Base-by-base conservation (phyloP, 1,140 invertebrate genomes). In the Microplitis mediator region DNA sequence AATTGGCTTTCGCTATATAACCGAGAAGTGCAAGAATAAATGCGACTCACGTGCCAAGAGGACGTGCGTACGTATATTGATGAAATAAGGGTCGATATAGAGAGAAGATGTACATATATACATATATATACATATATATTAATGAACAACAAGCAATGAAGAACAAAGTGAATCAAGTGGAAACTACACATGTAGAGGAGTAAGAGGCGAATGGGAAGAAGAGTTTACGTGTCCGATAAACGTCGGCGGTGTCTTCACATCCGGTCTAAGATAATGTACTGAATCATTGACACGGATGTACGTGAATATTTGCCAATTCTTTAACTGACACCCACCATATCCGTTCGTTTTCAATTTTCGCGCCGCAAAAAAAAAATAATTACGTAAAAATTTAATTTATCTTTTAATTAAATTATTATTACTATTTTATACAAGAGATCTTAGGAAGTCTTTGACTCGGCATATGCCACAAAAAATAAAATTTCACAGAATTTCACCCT, bases 1-100 rank as follows among this genome's bases (percentile, higher is more conserved):
- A 67, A 67, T 69, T 72, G 52, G 70, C 70, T 63, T 52, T 71
- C 34, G 52, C 69, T 23, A 54, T 72, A 72, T 72, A 31, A 50
- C 16, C 23, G 16, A 52, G 45, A 66, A 66, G 63, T 63, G 54
- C 70, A 65, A 66, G 62, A 67, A 67, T 72, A 68, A 67, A 72
- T 72, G 71, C 71, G 64, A 72, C 64, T 72, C 71, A 72, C 71
- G 71, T 72, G 71, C 71, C 63, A 34, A 45, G 70, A 50, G 65
- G 70, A 65, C 70, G 62, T 71, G 70, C 70, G 70, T 71, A 65
- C 64, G 71, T 65, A 67, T 67, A 62, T 72, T 72, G 71, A 72
- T 72, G 71, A 61, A 67, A 72, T 52, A 60, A 23, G 56, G 52
- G 35, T 31, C 3, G 52, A 67, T 52, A 58, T 34, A 60, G 32